A percentile compares a stretch with the other conserved stretches of the same genome.
Conservation (phyloP, 1,140 invertebrate species). For the Oryzaephilus surinamensis region DNA sequence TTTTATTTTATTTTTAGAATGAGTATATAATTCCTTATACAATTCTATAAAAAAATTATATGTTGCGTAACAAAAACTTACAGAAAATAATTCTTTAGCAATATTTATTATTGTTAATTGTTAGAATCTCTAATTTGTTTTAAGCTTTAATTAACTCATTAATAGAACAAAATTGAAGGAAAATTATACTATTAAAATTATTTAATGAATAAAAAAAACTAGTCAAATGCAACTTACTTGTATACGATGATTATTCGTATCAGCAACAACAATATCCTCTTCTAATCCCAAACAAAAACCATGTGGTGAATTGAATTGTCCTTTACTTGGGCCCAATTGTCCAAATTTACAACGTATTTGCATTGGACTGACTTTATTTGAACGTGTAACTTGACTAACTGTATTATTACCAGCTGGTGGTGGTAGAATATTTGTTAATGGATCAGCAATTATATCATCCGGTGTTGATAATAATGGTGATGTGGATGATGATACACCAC, state of each 20-base stretch:
- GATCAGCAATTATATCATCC: slow-evolving; percentile 33
- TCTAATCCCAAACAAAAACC: slow-evolving; percentile 91
- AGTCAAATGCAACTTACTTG: slow-evolving; percentile 48
- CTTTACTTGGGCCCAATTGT: slow-evolving; percentile 77
- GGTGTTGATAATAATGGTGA: slow-evolving; percentile 48
- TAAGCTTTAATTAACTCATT: too few relatives aligned
- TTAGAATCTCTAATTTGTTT: too few relatives aligned
- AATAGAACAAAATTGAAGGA: not conserved
- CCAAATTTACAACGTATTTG: slow-evolving; percentile 89
- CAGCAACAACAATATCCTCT: slow-evolving; percentile 91
- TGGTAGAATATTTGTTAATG: slow-evolving; percentile 32
- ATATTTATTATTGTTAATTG: too few relatives aligned
- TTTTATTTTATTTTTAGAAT: too few relatives aligned
- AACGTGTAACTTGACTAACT: slow-evolving; percentile 42
- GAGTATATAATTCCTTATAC: too few relatives aligned
- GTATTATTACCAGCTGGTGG: slow-evolving; percentile 32
- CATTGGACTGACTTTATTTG: slow-evolving; percentile 68
- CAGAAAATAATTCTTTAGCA: too few relatives aligned
- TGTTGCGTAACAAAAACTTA: too few relatives aligned
- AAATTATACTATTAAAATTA: not conserved
- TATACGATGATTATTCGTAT: slow-evolving; percentile 93
- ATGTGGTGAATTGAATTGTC: slow-evolving; percentile 93
- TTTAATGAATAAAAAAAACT: not conserved
- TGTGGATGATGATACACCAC: slow-evolving; percentile 47
- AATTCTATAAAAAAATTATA: too few relatives aligned